These are phyloP conservation scores for Tetramorium bicarinatum DNA, from an alignment of 2,888 invertebrate genomes.

Conservation along the genomic window DNA sequence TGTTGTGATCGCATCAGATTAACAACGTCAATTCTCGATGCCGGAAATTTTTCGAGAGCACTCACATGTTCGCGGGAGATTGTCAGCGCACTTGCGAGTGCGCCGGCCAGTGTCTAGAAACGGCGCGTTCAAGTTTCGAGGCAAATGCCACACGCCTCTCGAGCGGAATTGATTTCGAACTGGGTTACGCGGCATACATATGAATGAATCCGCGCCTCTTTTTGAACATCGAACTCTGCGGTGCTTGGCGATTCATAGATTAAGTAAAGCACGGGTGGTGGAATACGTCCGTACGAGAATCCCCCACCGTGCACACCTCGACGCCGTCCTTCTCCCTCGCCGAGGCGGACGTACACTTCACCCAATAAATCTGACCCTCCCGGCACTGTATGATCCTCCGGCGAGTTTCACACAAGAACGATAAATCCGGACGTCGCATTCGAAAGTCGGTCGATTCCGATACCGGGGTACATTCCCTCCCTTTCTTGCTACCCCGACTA, in stretches of 20 bases:
- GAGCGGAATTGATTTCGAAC: constrained; percentile 58
- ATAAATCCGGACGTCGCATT: constrained; percentile 49
- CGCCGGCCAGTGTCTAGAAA: constrained; percentile 17
- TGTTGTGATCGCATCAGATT: not conserved
- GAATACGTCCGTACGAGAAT: constrained; percentile 7
- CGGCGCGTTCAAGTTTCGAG: constrained; percentile 32
- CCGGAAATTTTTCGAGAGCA: constrained; percentile 17
- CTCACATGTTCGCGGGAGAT: not conserved
- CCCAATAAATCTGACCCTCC: constrained; percentile 44
- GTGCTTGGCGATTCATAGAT: constrained; percentile 56
- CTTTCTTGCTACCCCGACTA: constrained; percentile 22
- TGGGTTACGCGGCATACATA: constrained; percentile 68
- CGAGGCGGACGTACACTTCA: constrained; percentile 24
- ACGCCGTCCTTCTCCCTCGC: constrained; percentile 4
- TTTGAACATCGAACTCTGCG: constrained; percentile 59
- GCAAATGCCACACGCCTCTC: constrained; percentile 18
- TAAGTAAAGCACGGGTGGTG: constrained; percentile 49
- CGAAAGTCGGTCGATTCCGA: constrained; percentile 49
- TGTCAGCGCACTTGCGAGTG: constrained; percentile 13
- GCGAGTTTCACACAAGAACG: constrained; percentile 49
- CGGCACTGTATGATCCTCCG: constrained; percentile 45
- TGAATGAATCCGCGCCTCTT: constrained; percentile 65
- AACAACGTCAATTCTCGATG: not conserved
- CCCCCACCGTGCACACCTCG: not conserved
- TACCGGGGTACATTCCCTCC: not conserved